Conservation (phyloP, 2,797 vertebrate genomes). For the Fistularia tabacaria region DNA sequence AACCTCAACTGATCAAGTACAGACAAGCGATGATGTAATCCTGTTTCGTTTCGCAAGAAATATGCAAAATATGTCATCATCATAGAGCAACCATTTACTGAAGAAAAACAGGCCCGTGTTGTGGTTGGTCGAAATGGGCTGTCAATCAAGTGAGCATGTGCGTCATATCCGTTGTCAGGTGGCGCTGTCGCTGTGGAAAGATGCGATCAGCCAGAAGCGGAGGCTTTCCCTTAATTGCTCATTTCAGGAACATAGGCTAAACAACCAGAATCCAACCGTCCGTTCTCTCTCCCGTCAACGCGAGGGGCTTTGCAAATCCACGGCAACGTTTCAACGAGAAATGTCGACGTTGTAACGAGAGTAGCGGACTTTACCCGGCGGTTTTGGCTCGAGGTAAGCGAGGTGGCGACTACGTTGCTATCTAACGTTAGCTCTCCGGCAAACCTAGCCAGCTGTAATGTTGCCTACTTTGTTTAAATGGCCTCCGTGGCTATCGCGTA, state of each 20-base stretch:
- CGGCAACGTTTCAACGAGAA: slow-evolving; percentile 45
- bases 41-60: slow-evolving; percentile 46
- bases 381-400: slow-evolving; percentile 80
- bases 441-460: slow-evolving; percentile 62
- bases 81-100: slow-evolving; percentile 21
- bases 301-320: slow-evolving; percentile 35
- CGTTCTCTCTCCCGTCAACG: slow-evolving; percentile 27
- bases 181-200: slow-evolving; percentile 87
- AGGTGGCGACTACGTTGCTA: slow-evolving; percentile 49
- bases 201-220: slow-evolving; percentile 80
- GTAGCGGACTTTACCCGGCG: slow-evolving; percentile 71
- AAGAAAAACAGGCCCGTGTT: neutral
- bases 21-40: slow-evolving; percentile 43
- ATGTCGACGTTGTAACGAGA: slow-evolving; percentile 69
- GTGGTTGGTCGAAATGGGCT: slow-evolving; percentile 58
- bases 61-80: slow-evolving; percentile 60
- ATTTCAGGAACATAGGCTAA: slow-evolving; percentile 70
- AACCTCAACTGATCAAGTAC: neutral
- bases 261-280: slow-evolving; percentile 45
- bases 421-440: slow-evolving; percentile 37
- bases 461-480: slow-evolving; percentile 73
- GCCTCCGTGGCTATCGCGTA: slow-evolving; percentile 46
- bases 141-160: slow-evolving; percentile 71
- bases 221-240: slow-evolving; percentile 79
- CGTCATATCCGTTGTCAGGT: slow-evolving; percentile 99